phyloP scores from a whole-genome alignment of 2,888 invertebrate genomes.

The Frankliniella fusca region DNA sequence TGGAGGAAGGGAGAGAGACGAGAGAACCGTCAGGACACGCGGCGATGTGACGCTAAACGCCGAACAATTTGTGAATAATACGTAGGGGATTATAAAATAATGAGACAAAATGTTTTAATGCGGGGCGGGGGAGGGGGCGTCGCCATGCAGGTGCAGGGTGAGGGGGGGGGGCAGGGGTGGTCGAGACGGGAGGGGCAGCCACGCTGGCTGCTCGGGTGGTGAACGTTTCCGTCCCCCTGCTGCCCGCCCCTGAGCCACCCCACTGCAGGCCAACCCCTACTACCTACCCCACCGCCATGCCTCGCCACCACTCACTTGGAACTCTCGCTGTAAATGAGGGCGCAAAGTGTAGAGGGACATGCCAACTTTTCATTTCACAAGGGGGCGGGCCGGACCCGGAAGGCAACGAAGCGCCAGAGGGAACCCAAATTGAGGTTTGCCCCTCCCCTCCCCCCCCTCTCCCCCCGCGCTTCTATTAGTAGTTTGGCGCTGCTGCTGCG shows the following conservation, averaged over 20 bases:
- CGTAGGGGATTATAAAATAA: slow-evolving; percentile 31
- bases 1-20: slow-evolving; percentile 16
- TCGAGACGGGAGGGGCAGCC: too few species aligned
- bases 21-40: background rate
- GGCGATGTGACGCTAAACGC: slow-evolving; percentile 32
- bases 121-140: background rate
- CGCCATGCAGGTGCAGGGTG: slow-evolving; percentile 17
- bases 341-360: slow-evolving; percentile 11
- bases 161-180: background rate
- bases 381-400: too few species aligned
- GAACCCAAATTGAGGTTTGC: background rate
- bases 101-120: slow-evolving; percentile 20
- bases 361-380: slow-evolving; percentile 17
- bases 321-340: slow-evolving; percentile 17
- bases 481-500: too few species aligned
- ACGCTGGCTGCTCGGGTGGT: background rate
- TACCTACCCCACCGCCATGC: background rate
- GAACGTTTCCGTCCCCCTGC: background rate
- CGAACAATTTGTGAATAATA: slow-evolving; percentile 36
- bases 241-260: background rate
- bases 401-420: too few species aligned
- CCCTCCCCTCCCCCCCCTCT: background rate
- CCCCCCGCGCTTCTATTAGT: background rate
- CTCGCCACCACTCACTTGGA: background rate
- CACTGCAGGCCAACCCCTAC: background rate